These are phyloP conservation scores for rat (Rattus norvegicus) DNA, from an alignment of 2,113 vertebrate genomes.

Conservation along the genomic window DNA sequence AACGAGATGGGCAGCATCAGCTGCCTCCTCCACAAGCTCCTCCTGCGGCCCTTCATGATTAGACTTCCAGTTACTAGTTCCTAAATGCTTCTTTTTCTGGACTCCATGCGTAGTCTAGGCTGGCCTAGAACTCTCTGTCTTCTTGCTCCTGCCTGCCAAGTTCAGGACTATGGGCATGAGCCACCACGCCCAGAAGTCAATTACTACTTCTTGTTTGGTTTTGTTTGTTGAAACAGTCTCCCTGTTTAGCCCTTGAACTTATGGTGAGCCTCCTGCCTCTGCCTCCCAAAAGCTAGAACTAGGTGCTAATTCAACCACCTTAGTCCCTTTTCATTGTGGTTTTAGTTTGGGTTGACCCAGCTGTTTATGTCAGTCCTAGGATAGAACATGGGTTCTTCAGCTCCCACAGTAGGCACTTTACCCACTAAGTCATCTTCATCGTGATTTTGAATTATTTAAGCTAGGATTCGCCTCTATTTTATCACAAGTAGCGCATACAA, in stretches of 20 bases:
- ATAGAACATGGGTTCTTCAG: background rate
- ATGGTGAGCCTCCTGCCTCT: background rate
- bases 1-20: background rate
- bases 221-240: background rate
- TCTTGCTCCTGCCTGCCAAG: background rate
- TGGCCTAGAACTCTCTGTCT: background rate
- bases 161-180: too few relatives aligned
- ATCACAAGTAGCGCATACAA: background rate
- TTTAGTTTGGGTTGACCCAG: conserved; percentile 34
- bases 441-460: conserved; percentile 19
- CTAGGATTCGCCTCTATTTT: conserved; percentile 3
- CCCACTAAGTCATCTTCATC: background rate
- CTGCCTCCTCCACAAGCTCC: accelerated
- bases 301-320: background rate
- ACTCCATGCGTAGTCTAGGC: background rate
- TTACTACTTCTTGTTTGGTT: background rate
- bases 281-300: too few relatives aligned
- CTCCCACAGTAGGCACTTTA: background rate
- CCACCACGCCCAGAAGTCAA: background rate
- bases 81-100: background rate
- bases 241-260: background rate
- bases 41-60: background rate
- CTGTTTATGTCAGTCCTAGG: background rate
- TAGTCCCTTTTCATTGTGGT: background rate
- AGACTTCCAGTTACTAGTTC: background rate